phyloP scores from a whole-genome alignment of 2,797 vertebrate species.

The Myotis vivesi region DNA sequence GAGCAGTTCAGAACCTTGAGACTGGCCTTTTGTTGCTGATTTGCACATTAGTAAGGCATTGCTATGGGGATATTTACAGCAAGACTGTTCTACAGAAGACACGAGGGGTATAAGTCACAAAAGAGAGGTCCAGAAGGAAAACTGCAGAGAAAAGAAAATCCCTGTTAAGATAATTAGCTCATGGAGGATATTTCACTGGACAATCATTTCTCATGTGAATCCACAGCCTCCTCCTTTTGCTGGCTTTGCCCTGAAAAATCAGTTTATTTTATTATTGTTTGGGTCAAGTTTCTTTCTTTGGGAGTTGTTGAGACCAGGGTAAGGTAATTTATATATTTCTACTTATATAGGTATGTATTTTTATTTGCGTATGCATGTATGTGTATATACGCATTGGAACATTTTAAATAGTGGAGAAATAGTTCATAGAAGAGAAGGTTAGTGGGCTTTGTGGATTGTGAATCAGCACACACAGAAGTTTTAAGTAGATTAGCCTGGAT shows the following conservation, averaged over 20 bases:
- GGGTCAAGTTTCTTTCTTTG: constrained; percentile 2
- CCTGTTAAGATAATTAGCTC: constrained; percentile 57
- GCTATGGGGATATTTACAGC: constrained; percentile 77
- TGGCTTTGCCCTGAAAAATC: constrained; percentile 24
- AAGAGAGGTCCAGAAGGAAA: constrained; percentile 48
- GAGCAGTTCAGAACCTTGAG: constrained; percentile 67
- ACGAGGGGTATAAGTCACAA: constrained; percentile 62
- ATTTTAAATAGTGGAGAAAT: not conserved
- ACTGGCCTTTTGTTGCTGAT: constrained; percentile 62
- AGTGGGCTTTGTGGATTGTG: not conserved
- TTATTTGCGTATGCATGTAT: not conserved
- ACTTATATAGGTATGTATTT: not conserved
- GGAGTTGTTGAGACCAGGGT: not conserved
- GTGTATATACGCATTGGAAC: not conserved
- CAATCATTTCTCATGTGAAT: not conserved
- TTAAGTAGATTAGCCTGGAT: not conserved
- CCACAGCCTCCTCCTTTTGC: not conserved
- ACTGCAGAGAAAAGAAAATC: constrained; percentile 29
- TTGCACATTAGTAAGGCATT: constrained; percentile 75
- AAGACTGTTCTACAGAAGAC: constrained; percentile 60
- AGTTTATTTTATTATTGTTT: not conserved
- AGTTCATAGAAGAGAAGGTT: not conserved
- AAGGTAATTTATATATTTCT: not conserved
- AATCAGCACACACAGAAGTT: not conserved
- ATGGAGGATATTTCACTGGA: not conserved